A percentile compares a stretch with the other conserved stretches of the same genome.
Conservation (phyloP, 1,140 invertebrate genomes). For the Euwallacea fornicatus region DNA sequence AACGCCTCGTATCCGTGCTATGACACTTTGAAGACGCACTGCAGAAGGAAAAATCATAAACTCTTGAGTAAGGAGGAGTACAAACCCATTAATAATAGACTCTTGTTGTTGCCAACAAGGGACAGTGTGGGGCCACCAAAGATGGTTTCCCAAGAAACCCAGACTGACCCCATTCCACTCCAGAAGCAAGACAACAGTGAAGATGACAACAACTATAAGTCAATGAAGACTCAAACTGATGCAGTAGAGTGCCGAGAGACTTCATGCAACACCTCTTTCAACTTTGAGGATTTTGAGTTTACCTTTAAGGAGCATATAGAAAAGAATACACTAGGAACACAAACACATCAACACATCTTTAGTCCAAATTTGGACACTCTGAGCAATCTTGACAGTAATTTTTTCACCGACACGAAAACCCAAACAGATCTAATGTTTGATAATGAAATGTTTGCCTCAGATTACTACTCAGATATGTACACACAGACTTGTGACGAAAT, state of each 20-base stretch:
- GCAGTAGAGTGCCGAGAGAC: constrained; percentile 38
- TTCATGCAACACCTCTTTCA: constrained; percentile 49
- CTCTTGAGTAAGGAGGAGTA: constrained; percentile 46
- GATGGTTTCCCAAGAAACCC: constrained; percentile 44
- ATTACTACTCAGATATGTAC: constrained; percentile 59
- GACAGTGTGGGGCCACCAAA: constrained; percentile 20
- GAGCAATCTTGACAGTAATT: constrained; percentile 48
- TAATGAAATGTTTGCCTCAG: constrained; percentile 48
- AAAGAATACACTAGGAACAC: constrained; percentile 48
- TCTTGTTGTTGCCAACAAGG: constrained; percentile 43
- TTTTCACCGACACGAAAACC: constrained; percentile 60
- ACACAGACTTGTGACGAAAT: constrained; percentile 65
- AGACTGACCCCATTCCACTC: constrained; percentile 28
- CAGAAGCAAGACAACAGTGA: neutral
- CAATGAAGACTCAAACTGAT: constrained; percentile 44
- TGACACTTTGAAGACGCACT: constrained; percentile 62
- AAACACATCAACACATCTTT: constrained; percentile 35
- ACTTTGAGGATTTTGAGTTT: constrained; percentile 42
- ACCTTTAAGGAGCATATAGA: constrained; percentile 39
- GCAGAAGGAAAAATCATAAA: constrained; percentile 58
- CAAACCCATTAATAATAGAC: constrained; percentile 35
- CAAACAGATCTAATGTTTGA: constrained; percentile 59
- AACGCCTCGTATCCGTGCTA: constrained; percentile 57
- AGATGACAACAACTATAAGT: constrained; percentile 36
- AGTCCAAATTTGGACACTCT: constrained; percentile 42